Evolutionary conservation across 1,140 invertebrate genomes (phyloP).

Genomic region (Vanessa atalanta): DNA sequence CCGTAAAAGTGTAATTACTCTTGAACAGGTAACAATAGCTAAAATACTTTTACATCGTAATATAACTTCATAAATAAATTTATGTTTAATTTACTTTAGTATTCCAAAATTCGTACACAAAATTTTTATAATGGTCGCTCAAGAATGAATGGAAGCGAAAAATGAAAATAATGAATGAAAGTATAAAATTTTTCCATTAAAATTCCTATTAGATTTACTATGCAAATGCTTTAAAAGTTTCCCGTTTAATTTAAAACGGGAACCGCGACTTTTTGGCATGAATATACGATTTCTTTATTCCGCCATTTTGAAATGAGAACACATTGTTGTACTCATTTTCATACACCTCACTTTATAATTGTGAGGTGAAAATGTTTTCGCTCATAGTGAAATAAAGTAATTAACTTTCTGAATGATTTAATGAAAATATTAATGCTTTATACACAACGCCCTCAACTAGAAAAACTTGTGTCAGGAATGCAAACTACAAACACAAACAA

Average conservation of each 20-base stretch:
- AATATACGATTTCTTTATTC: slow-evolving; percentile 17
- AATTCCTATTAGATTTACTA: slow-evolving; percentile 14
- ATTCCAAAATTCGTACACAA: background rate
- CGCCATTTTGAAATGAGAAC: background rate
- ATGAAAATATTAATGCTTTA: background rate
- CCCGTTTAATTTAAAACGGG: slow-evolving; percentile 11
- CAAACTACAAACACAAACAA: no score
- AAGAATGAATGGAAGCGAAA: slow-evolving; percentile 10
- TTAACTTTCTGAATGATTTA: background rate
- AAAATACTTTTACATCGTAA: no score
- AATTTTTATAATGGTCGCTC: background rate
- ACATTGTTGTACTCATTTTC: slow-evolving; percentile 8
- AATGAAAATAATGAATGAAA: slow-evolving; percentile 8
- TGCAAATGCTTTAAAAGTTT: slow-evolving; percentile 4
- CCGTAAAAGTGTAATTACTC: no score
- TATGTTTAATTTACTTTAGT: slow-evolving; percentile 4
- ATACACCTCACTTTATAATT: slow-evolving; percentile 10
- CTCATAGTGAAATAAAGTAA: background rate
- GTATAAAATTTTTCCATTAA: slow-evolving; percentile 14
- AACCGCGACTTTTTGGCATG: slow-evolving; percentile 1
- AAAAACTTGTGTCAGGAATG: no score
- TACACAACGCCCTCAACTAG: no score
- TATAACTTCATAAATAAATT: no score
- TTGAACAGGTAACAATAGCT: no score
- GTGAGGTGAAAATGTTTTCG: slow-evolving; percentile 1